Evolutionary conservation across 2,888 invertebrate species (phyloP), one percentile per base, ranked within the genome.

Genomic region (Hirtodrosophila histrioides): DNA sequence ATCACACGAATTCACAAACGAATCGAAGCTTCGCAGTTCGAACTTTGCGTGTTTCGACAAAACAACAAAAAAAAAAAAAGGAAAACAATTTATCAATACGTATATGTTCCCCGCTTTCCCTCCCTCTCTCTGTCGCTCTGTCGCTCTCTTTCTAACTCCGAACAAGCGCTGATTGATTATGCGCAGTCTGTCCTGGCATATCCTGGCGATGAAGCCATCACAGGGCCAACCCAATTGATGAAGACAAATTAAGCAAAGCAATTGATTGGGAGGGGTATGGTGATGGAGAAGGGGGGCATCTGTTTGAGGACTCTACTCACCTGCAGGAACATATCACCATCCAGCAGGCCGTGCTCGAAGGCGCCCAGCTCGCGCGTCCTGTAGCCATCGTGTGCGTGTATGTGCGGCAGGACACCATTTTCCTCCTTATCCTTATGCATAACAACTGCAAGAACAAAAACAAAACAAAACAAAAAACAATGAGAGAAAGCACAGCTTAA

Each of bases 371-470:
- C 95, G 89, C 95, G 92, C 78, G 94, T 93, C 81, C 95, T 93
- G 92, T 92, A 92, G 78, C 92, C 91, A 80, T 94, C 94, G 69
- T 94, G 92, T 71, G 94, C 91, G 89, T 93, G 94, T 49, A 93
- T 94, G 90, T 95, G 96, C 62, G 92, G 91, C 89, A 94, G 92
- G 73, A 95, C 93, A 79, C 93, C 93, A 70, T 97, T 96, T 87
- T 97, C 97, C 91, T 97, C 97, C 91, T 97, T 97, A 89, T 97
- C 97, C 93, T 97, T 97, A 94, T 97, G 96, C 96, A 97, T 97
- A 89, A 97, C 97, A 92, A 97, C 97, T 97, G 95, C 0, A 88
- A 95, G 95, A 92, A 92, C 27, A 69, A 2, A 45, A n/a, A n/a
- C n/a, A 66, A 37, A 66, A 23, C 56, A 12, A 53, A 9, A 49